A percentile compares a stretch with the other conserved stretches of the same genome.
Evolutionary conservation across 2,113 vertebrate genomes (phyloP).

Genomic region (Nymphicus hollandicus): DNA sequence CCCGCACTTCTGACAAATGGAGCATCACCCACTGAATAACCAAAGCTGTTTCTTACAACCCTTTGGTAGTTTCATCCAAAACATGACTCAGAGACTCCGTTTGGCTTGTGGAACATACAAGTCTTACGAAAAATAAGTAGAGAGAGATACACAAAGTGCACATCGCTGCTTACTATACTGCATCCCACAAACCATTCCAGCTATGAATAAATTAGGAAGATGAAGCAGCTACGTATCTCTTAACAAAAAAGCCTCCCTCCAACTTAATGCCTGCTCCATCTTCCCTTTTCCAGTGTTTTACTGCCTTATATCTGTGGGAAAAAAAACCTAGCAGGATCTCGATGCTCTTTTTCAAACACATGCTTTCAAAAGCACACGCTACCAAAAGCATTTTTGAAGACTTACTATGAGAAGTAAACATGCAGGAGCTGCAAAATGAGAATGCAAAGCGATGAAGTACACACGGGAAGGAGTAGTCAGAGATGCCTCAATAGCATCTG

Average conservation of each 20-base stretch:
- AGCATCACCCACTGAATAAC: neutral
- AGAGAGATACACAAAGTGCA: neutral
- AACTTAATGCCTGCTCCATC: neutral
- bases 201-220: neutral
- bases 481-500: neutral
- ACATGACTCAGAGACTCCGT: neutral
- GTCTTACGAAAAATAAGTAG: neutral
- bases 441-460: rapidly evolving
- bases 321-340: neutral
- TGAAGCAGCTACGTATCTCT: neutral
- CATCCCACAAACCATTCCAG: neutral
- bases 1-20: neutral
- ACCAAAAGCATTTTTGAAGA: neutral
- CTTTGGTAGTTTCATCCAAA: neutral
- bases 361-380: neutral
- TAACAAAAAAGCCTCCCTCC: neutral
- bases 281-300: neutral
- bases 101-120: neutral
- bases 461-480: neutral
- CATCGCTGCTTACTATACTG: neutral
- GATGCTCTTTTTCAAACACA: neutral
- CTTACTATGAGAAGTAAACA: neutral
- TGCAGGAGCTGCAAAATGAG: neutral
- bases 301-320: neutral
- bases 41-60: neutral